A percentile compares a stretch with the other conserved stretches of the same genome.
These are phyloP conservation scores for Terrapene triunguis DNA, from an alignment of 2,113 vertebrate genomes.

Conservation along the genomic window DNA sequence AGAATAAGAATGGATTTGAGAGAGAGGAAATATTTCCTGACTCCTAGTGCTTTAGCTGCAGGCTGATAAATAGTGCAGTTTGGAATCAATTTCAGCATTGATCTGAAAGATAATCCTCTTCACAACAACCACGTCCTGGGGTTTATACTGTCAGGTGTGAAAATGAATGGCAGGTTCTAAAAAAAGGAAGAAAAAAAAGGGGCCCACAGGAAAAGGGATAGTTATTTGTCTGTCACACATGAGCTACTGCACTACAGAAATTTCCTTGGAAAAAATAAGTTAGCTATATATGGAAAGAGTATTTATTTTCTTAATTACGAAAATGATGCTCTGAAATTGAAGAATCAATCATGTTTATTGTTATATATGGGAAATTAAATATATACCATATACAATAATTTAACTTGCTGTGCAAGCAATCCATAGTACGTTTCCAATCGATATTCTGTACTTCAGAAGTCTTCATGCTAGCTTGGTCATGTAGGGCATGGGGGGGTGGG, in stretches of 20 bases:
- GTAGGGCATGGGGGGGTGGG: constrained; percentile 36
- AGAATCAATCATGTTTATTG: constrained; percentile 78
- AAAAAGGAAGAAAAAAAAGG: constrained; percentile 36
- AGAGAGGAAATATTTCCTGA: constrained; percentile 76
- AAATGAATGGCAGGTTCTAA: constrained; percentile 77
- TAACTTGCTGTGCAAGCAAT: constrained; percentile 50
- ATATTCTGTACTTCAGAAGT: constrained; percentile 67
- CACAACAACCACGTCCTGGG: constrained; percentile 77
- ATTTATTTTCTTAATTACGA: constrained; percentile 77
- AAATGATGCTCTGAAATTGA: constrained; percentile 65
- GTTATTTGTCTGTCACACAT: constrained; percentile 58
- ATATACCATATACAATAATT: constrained; percentile 66
- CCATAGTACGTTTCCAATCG: constrained; percentile 64
- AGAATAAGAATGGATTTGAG: constrained; percentile 57
- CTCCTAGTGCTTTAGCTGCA: constrained; percentile 65
- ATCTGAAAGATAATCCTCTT: constrained; percentile 87
- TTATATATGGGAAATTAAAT: constrained; percentile 76
- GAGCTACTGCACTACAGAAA: constrained; percentile 22
- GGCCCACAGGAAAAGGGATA: constrained; percentile 17
- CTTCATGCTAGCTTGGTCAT: constrained; percentile 58
- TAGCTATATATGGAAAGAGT: background rate
- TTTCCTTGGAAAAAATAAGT: constrained; percentile 22
- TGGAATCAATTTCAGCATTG: constrained; percentile 85
- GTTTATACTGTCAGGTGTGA: constrained; percentile 78
- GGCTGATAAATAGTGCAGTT: constrained; percentile 83